phyloP scores from a whole-genome alignment of 2,113 vertebrate species.

The Antechinus stuartii region DNA sequence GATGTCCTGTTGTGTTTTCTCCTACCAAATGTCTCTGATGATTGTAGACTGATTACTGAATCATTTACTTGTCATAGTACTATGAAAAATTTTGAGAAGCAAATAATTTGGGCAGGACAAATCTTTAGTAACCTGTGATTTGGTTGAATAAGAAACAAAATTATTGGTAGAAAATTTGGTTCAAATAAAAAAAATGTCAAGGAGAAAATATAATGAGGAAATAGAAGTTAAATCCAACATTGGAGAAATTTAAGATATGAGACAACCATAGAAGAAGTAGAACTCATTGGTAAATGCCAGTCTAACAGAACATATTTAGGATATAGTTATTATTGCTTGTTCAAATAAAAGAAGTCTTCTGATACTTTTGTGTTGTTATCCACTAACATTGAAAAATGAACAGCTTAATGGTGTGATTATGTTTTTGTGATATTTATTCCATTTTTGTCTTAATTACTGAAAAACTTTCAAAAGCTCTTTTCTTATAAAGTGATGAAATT shows the following conservation, averaged over 20 bases:
- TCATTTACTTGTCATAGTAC: neutral
- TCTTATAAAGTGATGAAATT: neutral
- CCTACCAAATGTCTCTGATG: neutral
- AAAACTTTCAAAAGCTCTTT: neutral
- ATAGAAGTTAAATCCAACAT: neutral
- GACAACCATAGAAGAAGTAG: neutral
- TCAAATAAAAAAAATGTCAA: neutral
- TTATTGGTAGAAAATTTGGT: neutral
- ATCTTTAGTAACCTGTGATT: neutral
- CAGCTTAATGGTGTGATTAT: neutral
- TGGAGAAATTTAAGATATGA: neutral
- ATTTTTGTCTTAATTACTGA: neutral
- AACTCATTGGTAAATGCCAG: neutral
- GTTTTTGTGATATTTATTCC: neutral
- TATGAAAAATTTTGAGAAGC: neutral
- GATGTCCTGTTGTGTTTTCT: neutral
- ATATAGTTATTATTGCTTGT: neutral
- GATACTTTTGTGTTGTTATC: neutral
- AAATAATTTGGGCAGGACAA: neutral
- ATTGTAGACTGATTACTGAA: neutral
- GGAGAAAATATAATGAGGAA: neutral
- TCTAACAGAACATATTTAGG: neutral
- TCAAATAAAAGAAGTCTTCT: neutral
- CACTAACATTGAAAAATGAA: neutral
- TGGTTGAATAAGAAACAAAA: neutral